A percentile compares a stretch with the other conserved stretches of the same genome.
phyloP scores from a whole-genome alignment of 2,113 vertebrate genomes.

The Psettodes erumei region DNA sequence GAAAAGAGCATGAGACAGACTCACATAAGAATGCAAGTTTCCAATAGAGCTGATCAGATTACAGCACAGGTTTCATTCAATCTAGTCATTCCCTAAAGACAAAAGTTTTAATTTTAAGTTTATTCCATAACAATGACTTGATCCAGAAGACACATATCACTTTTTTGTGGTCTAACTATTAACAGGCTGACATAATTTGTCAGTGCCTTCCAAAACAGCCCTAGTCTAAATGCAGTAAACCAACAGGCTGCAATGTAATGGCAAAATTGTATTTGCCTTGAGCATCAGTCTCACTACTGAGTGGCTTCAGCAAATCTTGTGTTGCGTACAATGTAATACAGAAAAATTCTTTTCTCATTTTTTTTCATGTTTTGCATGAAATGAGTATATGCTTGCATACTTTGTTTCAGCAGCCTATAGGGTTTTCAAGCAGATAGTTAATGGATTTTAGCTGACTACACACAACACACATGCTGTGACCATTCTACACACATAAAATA shows the following conservation, averaged over 20 bases:
- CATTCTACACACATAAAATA: no score
- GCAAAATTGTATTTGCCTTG: not conserved
- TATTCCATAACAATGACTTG: not conserved
- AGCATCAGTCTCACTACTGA: no score
- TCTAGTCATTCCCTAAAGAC: not conserved
- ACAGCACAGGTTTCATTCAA: not conserved
- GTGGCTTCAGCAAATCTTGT: no score
- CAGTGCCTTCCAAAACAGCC: not conserved
- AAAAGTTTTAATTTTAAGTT: not conserved
- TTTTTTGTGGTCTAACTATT: not conserved
- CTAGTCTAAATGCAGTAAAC: no score
- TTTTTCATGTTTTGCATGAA: no score
- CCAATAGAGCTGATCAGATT: constrained; percentile 5
- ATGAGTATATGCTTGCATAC: no score
- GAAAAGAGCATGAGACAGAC: not conserved
- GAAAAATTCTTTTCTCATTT: no score
- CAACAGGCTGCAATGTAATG: not conserved
- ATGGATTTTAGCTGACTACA: not conserved
- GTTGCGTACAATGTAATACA: not conserved
- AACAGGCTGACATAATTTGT: not conserved
- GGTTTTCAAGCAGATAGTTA: not conserved
- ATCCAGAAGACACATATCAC: not conserved
- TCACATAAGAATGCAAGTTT: not conserved
- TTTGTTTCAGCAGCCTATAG: no score
- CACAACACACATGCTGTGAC: no score